Percentiles rank a stretch among this genome's conserved stretches.
phyloP scores from a whole-genome alignment of 2,113 vertebrate genomes.

The Tragelaphus imberbis region DNA sequence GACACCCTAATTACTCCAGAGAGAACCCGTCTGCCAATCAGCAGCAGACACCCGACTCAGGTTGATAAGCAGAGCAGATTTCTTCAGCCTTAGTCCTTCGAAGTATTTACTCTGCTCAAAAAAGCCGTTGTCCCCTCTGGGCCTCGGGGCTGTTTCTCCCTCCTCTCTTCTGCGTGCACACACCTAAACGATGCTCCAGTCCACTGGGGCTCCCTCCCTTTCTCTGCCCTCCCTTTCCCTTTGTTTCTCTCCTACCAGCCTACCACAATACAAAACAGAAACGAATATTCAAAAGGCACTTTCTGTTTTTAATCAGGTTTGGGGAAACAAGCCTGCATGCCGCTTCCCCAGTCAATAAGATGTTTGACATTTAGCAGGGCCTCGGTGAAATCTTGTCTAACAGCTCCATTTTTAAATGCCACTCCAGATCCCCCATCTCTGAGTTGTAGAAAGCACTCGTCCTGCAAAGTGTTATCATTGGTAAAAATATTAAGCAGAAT shows the following conservation, averaged over 20 bases:
- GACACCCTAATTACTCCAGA: not conserved
- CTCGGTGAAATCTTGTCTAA: conserved; percentile 70
- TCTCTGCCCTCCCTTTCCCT: rapidly evolving
- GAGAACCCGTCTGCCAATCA: not conserved
- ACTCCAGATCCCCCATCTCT: conserved; percentile 72
- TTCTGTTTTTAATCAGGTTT: conserved; percentile 77
- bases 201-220: rapidly evolving
- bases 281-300: conserved; percentile 69
- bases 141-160: not conserved
- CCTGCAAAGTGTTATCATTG: conserved; percentile 63
- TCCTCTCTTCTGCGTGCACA: not conserved
- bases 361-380: conserved; percentile 79
- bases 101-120: not conserved
- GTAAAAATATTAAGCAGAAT: conserved; percentile 33
- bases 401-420: conserved; percentile 76
- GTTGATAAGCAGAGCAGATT: not conserved
- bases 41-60: rapidly evolving
- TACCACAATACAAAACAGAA: conserved; percentile 11
- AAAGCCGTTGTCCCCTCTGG: not conserved
- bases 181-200: not conserved
- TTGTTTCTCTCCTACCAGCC: not conserved
- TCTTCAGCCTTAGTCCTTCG: not conserved
- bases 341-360: conserved; percentile 73
- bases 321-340: conserved; percentile 63
- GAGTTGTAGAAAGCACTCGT: conserved; percentile 74